Conservation (phyloP, 2,888 invertebrate species). For the Tachina grossa region DNA sequence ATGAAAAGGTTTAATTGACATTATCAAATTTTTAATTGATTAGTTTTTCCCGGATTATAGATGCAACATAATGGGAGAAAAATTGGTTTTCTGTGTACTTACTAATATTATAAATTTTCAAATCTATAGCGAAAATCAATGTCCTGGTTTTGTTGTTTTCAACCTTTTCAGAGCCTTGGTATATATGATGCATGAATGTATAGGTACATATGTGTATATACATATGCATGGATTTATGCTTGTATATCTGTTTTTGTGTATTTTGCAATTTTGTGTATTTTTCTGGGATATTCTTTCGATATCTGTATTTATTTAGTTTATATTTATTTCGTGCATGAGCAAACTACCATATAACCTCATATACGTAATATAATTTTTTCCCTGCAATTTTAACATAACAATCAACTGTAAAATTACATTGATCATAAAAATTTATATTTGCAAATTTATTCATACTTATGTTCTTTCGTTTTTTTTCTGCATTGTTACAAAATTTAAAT, state of each 20-base stretch:
- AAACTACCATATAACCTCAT: background rate
- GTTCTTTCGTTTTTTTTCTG: background rate
- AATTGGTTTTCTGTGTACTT: too few species aligned
- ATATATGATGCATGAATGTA: background rate
- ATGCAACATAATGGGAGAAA: too few species aligned
- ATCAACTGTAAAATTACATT: slow-evolving; percentile 54
- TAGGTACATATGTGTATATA: background rate
- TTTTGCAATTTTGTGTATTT: background rate
- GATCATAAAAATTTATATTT: slow-evolving; percentile 52
- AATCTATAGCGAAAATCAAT: too few species aligned
- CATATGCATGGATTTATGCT: too few species aligned
- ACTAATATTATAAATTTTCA: too few species aligned
- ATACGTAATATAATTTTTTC: slow-evolving; percentile 4
- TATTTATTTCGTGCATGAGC: background rate
- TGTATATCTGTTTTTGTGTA: too few species aligned
- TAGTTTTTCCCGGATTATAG: too few species aligned
- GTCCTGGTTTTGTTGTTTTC: background rate
- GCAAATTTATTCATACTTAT: background rate
- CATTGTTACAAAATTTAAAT: slow-evolving; percentile 33
- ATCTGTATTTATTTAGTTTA: slow-evolving; percentile 24
- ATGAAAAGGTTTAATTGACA: too few species aligned
- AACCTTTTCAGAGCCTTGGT: background rate
- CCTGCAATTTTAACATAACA: slow-evolving; percentile 6
- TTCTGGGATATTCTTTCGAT: slow-evolving; percentile 6
- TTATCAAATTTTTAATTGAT: too few species aligned